Conservation (phyloP, 2,888 invertebrate species). For the Tachina fera region DNA sequence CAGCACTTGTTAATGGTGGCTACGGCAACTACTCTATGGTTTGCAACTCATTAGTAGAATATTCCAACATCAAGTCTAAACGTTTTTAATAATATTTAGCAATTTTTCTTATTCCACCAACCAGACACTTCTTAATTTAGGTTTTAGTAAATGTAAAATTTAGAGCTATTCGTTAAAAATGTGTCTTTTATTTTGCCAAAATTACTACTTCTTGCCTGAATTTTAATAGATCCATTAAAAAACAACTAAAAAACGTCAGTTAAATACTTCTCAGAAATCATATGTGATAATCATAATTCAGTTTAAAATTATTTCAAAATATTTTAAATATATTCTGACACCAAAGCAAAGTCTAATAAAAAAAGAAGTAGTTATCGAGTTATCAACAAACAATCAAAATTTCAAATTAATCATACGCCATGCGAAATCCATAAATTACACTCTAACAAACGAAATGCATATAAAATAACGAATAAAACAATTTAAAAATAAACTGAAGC, state of each 20-base stretch:
- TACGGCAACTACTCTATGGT: no score
- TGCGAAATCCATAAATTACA: slow-evolving; percentile 54
- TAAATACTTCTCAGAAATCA: neutral
- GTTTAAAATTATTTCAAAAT: neutral
- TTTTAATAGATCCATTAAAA: neutral
- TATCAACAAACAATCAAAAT: slow-evolving; percentile 43
- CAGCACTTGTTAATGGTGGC: no score
- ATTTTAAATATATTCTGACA: slow-evolving; percentile 18
- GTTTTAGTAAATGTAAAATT: no score
- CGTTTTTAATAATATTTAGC: no score
- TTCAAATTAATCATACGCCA: slow-evolving; percentile 60
- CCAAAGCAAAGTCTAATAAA: neutral
- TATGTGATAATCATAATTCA: slow-evolving; percentile 3
- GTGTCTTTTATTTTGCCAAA: no score
- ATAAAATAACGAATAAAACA: slow-evolving; percentile 35
- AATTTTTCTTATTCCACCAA: no score
- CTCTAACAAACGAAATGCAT: slow-evolving; percentile 21
- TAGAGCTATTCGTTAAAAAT: no score
- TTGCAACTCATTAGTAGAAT: no score
- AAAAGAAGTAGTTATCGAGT: slow-evolving; percentile 25
- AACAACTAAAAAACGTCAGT: neutral
- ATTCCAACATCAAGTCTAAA: no score
- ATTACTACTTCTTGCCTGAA: neutral
- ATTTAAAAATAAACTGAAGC: slow-evolving; percentile 38
- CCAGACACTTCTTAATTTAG: no score